phyloP scores from a whole-genome alignment of 2,888 invertebrate species.

The Drosophila cognata region DNA sequence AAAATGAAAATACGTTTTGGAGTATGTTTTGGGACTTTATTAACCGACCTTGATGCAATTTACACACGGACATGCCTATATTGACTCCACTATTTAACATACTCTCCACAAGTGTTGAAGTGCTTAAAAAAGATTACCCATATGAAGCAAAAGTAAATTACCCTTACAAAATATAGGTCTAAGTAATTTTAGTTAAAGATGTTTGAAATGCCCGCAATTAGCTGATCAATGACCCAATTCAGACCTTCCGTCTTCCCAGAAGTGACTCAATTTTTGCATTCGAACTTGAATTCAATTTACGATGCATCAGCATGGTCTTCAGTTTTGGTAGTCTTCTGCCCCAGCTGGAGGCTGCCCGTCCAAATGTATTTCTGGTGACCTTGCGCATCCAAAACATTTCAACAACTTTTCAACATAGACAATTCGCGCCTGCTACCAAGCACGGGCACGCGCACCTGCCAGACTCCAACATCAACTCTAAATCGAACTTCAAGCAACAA shows the following conservation, averaged over 20 bases:
- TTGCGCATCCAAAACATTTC: conserved; percentile 68
- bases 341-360: conserved; percentile 32
- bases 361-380: conserved; percentile 50
- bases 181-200: neutral
- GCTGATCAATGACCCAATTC: conserved; percentile 10
- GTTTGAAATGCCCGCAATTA: neutral
- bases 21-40: neutral
- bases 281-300: conserved; percentile 41
- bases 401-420: conserved; percentile 63
- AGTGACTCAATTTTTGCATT: neutral
- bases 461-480: conserved; percentile 7
- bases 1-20: neutral
- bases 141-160: neutral
- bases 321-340: conserved; percentile 21
- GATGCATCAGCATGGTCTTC: conserved; percentile 52
- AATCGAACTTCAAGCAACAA: conserved; percentile 8
- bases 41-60: neutral
- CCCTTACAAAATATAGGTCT: neutral
- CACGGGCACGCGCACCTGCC: conserved; percentile 56
- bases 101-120: neutral
- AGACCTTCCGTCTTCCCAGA: neutral
- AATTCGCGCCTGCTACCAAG: conserved; percentile 56
- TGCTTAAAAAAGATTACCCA: neutral
- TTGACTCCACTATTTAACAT: neutral
- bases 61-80: neutral